Conservation (phyloP, 2,888 invertebrate species). For the Microctonus aethiopoides region DNA sequence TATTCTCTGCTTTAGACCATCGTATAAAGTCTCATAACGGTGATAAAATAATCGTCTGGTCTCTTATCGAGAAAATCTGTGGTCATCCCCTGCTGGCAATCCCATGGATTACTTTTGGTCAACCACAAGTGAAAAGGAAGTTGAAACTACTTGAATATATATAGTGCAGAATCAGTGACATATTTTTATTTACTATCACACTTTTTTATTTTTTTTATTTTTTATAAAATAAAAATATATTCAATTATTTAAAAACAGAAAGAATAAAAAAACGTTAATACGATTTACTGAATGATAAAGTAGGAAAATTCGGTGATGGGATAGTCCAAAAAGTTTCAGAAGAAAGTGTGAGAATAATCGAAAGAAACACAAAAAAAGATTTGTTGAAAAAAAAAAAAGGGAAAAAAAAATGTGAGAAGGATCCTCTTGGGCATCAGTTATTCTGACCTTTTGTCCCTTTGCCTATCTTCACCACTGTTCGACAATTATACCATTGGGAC, state of each 20-base stretch:
- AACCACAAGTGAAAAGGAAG: constrained; percentile 2
- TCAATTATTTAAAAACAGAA: not conserved
- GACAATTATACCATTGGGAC: constrained; percentile 29
- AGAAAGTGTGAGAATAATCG: not conserved
- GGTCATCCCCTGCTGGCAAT: constrained; percentile 3
- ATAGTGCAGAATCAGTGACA: not conserved
- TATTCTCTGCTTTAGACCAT: not conserved
- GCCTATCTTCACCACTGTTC: constrained; percentile 30
- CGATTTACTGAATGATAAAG: not conserved
- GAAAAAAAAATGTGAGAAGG: not conserved
- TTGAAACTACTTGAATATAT: not conserved
- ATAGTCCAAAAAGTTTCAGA: not conserved
- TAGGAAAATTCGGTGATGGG: not conserved
- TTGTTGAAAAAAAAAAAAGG: constrained; percentile 11
- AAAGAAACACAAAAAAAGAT: not conserved
- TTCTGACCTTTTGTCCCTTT: constrained; percentile 13
- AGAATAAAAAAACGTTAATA: not conserved
- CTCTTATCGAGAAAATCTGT: constrained; percentile 16
- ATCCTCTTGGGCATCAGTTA: not conserved
- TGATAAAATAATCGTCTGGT: constrained; percentile 41
- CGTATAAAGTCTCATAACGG: constrained; percentile 36
- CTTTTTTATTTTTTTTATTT: not conserved
- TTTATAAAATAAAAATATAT: not conserved
- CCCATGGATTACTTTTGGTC: constrained; percentile 16
- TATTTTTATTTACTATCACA: not conserved